Evolutionary conservation across 2,797 vertebrate genomes (phyloP), one percentile per base, ranked within the genome.

Genomic region (Artibeus jamaicensis): DNA sequence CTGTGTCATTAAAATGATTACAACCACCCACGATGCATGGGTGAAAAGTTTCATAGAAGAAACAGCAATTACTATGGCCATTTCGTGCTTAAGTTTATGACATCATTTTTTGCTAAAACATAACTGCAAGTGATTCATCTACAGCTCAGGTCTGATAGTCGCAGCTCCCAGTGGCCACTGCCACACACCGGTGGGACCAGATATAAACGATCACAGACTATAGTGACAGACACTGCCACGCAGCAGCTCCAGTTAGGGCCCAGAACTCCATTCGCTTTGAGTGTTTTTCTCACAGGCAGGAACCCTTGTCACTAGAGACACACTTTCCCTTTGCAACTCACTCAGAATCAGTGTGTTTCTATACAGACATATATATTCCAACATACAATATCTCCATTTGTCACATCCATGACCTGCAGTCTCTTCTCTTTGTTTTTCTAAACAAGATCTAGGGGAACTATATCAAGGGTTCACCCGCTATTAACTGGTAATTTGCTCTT

Each of bases 321-420:
- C 46, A 21, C 92, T 92, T 87, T 57, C 95, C 92, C 92, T 55
- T 70, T 5, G 74, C 81, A 65, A 14, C 94, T 73, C 71, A 3
- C 95, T 93, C 59, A 5, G 81, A 95, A 97, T 97, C 92, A 59
- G 96, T 97, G 88, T 44, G 67, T 95, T 93, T 97, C 96, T 93
- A 89, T 86, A 89, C 79, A 91, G 86, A 97, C 76, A 16, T 97
- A 96, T 83, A 96, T 92, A 96, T 90, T 93, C 82, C 59, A 82
- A 96, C 94, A 91, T 78, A 42, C 19, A 42, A 11, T 93, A 91
- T 95, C 97, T 96, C 97, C 96, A 97, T 97, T 98, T 96, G 97
- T 98, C 96, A 96, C 55, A 39, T 7, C 14, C 42, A 46, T 93
- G 29, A 32, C 93, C 95, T 97, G 65, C 84, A 19, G 86, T 67